Evolutionary conservation across 2,888 invertebrate species (phyloP), one percentile per base, ranked within the genome.

Genomic region (Agrochola lychnidis): DNA sequence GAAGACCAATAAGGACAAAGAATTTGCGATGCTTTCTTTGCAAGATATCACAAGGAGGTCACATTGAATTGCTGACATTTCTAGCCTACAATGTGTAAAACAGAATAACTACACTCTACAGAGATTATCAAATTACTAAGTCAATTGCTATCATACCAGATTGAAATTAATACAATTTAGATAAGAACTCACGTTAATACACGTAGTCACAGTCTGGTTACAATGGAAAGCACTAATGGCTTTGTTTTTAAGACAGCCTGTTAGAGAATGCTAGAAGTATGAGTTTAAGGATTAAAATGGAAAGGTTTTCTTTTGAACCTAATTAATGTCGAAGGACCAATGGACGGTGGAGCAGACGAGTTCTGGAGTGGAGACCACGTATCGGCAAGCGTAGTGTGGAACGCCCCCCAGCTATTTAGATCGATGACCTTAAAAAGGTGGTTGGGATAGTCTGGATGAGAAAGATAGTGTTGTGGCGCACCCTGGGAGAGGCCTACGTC

Each of bases 131-230:
- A 61, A 76, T 68, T 59, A 66, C 42, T 59, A 25, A 70, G n/a
- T 25, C 30, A 51, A 45, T 68, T 61, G 30, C 69, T 53, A 75
- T 71, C 67, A 82, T 45, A 74, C 4, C 61, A 72, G 81, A 84
- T 82, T n/a, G 48, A 72, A 81, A 82, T 76, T 59, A 84, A 76
- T 66, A 81, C 76, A 62, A 76, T 84, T 81, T 70, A 82, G 81
- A 82, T 82, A 82, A 82, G 71, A 77, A 42, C 48, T 42, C 72
- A 57, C 61, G 57, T 71, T 64, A 59, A 36, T 70, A 68, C 51
- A 53, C 51, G 42, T 71, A 30, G 86, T 88, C 86, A 87, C 86
- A 88, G 64, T 88, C 88, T 84, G 70, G 22, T 84, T 78, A n/a
- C 62, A 84, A 80, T 73, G 70, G 82, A 86, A 87, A 87, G 74